These are phyloP conservation scores for Halcyon smyrnensis DNA, from an alignment of 2,797 vertebrate species.

Conservation along the genomic window DNA sequence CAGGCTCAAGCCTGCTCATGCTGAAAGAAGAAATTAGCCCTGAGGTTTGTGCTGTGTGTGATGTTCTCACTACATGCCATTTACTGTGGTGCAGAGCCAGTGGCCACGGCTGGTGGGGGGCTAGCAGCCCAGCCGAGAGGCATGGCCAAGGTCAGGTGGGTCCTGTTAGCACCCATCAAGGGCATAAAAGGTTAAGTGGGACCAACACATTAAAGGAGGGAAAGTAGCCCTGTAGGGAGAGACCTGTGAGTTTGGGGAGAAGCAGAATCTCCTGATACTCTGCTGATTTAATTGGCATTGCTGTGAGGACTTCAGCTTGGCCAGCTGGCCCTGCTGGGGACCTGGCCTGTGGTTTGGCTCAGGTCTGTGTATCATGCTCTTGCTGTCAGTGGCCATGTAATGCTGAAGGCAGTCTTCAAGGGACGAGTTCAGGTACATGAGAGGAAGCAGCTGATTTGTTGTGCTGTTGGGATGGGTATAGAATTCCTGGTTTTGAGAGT, in stretches of 20 bases:
- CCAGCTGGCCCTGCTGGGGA: too few species aligned
- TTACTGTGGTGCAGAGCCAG: not conserved
- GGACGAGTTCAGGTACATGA: not conserved
- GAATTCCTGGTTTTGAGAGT: not conserved
- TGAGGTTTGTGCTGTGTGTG: not conserved
- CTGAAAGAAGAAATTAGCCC: not conserved
- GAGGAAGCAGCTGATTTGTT: not conserved
- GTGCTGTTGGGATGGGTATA: not conserved
- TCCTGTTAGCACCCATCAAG: not conserved
- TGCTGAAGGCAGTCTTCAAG: accelerated
- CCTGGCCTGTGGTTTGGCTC: not conserved
- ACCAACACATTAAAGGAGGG: not conserved
- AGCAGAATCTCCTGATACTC: accelerated
- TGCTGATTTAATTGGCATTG: not conserved
- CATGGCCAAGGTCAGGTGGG: not conserved
- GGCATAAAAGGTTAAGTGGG: not conserved
- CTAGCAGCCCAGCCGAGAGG: not conserved
- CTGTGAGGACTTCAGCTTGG: not conserved
- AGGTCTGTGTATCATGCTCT: not conserved
- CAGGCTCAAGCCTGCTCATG: not conserved
- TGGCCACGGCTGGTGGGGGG: too few species aligned
- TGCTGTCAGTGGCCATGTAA: accelerated
- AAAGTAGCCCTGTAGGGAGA: not conserved
- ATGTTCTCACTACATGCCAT: not conserved
- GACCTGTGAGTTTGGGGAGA: too few species aligned